Base-by-base conservation (phyloP, 2,888 invertebrate genomes). In the Rhagium mordax region DNA sequence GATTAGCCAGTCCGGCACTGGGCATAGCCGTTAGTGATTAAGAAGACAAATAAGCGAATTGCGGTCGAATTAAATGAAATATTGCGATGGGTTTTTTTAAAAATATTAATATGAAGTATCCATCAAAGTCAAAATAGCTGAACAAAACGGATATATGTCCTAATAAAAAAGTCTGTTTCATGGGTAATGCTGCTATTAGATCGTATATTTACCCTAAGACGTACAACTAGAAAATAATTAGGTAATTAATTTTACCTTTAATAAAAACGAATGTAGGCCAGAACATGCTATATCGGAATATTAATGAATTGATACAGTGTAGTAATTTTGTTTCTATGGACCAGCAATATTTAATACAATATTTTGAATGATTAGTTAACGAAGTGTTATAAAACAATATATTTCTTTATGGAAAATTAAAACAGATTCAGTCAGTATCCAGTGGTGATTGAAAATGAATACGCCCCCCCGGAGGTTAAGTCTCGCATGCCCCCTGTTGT, bases 361-460 rank as follows among this genome's bases (percentile, higher is more conserved):
- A 66, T 49, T 61, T 57, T 8, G 70, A 67, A 71, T 68, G 70
- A 81, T 80, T 77, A 76, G 75, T 74, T 78, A 75, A 81, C 79
- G 76, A 81, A 81, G 83, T 83, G 85, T 84, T 86, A 84, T 86
- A 84, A 86, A 86, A 86, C 86, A 86, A 86, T 86, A 85, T 84
- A 86, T 86, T 85, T 86, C 86, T 85, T 83, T 81, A 85, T 85
- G 85, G 84, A 85, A 85, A 86, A 86, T 86, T 85, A 86, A 86
- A 86, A 86, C 85, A 81, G 85, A 85, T 84, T 82, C 84, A 82
- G 83, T 82, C 84, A 86, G 87, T 86, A 85, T 87, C 87, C 86
- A 86, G 87, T 86, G 87, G 87, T 87, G 87, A 87, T 87, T 87
- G 87, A 86, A 87, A 87, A 87, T 87, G 86, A 87, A 86, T 87